Evolutionary conservation across 2,888 invertebrate genomes (phyloP).

Genomic region (Apomyelois bistriatella): DNA sequence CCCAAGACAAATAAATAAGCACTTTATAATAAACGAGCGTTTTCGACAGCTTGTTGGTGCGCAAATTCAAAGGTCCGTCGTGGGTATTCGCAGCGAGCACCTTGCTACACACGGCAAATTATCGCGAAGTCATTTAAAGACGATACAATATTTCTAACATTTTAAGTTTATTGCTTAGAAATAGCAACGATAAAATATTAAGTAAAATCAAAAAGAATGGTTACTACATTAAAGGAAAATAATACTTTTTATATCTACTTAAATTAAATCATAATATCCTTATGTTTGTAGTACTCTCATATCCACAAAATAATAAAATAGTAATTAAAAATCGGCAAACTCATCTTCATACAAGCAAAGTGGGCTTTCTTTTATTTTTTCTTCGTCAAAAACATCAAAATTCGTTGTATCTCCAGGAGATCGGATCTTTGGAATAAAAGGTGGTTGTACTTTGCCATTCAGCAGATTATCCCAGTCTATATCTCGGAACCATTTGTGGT

Average conservation of each 20-base stretch:
- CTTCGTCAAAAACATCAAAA: conserved; percentile 83
- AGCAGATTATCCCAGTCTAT: conserved; percentile 94
- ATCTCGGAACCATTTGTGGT: conserved; percentile 93
- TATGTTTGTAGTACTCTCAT: conserved; percentile 24
- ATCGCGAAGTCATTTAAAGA: too few relatives aligned
- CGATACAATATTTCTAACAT: neutral
- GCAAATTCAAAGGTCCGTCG: too few relatives aligned
- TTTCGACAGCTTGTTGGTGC: too few relatives aligned
- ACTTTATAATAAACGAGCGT: too few relatives aligned
- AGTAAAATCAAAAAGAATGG: neutral
- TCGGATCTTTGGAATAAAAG: conserved; percentile 81
- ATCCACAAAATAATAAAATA: conserved; percentile 16
- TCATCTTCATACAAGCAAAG: conserved; percentile 81
- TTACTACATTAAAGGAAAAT: neutral
- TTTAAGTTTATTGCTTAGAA: conserved; percentile 3
- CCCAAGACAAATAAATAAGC: too few relatives aligned
- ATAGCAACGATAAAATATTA: neutral
- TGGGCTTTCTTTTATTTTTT: conserved; percentile 71
- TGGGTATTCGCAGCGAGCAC: too few relatives aligned
- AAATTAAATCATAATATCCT: conserved; percentile 37
- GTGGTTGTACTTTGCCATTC: conserved; percentile 84
- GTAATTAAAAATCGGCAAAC: conserved; percentile 83
- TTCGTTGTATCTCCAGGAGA: conserved; percentile 84
- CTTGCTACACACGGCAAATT: too few relatives aligned
- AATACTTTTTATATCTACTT: conserved; percentile 25